Conservation (phyloP, 2,113 vertebrate genomes). For the Sceloporus undulatus region DNA sequence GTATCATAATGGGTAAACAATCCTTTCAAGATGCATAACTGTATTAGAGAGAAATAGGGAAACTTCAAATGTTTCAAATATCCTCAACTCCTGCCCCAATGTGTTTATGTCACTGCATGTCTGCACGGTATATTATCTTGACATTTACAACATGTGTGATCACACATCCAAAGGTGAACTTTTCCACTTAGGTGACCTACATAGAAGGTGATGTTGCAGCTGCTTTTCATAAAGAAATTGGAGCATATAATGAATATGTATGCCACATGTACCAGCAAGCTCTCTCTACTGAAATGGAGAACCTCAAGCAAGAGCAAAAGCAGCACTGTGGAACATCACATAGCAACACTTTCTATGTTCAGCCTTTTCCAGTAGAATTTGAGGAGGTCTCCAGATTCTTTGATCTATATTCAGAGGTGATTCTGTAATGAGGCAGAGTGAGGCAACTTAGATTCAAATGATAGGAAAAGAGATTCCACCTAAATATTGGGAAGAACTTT, state of each 20-base stretch:
- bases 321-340: slow-evolving; percentile 79
- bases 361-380: slow-evolving; percentile 28
- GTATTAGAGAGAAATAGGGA: no score
- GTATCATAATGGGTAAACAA: no score
- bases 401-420: neutral
- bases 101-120: neutral
- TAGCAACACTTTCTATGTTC: slow-evolving; percentile 82
- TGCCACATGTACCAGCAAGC: slow-evolving; percentile 91
- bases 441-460: no score
- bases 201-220: slow-evolving; percentile 97
- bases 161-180: slow-evolving; percentile 98
- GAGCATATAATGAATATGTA: slow-evolving; percentile 96
- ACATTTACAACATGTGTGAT: slow-evolving; percentile 84
- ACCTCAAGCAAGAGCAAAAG: slow-evolving; percentile 90
- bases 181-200: slow-evolving; percentile 97
- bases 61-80: no score
- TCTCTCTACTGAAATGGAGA: slow-evolving; percentile 87
- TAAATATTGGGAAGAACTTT: no score
- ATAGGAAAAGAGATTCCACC: no score
- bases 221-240: slow-evolving; percentile 99
- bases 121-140: neutral
- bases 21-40: no score
- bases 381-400: neutral
- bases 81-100: neutral
- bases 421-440: neutral